phyloP scores from a whole-genome alignment of 2,113 vertebrate genomes.

The Bettongia penicillata region DNA sequence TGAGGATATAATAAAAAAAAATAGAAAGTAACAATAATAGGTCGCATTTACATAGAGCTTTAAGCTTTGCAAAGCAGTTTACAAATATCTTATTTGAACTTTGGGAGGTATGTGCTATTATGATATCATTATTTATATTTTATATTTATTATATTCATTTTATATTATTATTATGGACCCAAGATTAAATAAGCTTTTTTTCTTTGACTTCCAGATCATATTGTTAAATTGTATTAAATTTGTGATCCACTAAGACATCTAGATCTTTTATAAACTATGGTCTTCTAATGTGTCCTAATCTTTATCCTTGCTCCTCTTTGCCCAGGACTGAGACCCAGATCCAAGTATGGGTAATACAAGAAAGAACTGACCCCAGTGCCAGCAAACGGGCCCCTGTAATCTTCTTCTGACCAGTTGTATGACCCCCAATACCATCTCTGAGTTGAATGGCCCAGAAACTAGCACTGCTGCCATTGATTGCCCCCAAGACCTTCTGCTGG shows the following conservation, averaged over 20 bases:
- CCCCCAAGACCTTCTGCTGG: background rate
- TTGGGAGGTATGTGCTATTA: background rate
- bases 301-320: background rate
- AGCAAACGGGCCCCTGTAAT: background rate
- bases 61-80: background rate
- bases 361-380: background rate
- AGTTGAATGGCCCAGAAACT: background rate
- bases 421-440: background rate
- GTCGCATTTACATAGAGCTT: background rate
- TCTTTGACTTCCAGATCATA: background rate
- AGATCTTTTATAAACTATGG: background rate
- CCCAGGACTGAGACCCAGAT: background rate
- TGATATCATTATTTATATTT: no score
- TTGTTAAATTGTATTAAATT: background rate
- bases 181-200: no score
- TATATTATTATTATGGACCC: no score
- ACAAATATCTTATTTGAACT: background rate
- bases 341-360: background rate
- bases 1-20: background rate
- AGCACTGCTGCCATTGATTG: background rate
- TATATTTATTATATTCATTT: no score
- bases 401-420: background rate
- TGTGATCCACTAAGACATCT: background rate
- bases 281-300: background rate
- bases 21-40: background rate